Evolutionary conservation across 2,888 invertebrate genomes (phyloP).

Genomic region (Phrixothrix hirtus): DNA sequence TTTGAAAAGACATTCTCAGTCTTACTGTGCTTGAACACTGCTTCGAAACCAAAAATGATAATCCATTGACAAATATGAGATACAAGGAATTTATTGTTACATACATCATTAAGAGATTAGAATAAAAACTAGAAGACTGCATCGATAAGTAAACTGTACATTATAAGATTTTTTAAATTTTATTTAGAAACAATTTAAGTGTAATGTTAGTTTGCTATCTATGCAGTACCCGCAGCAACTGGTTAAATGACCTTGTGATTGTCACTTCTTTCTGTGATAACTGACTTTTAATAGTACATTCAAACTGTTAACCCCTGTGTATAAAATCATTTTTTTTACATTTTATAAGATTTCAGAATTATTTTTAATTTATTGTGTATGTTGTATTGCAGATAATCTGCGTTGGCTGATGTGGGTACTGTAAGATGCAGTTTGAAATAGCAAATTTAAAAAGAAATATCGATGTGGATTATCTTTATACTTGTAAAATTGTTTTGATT

Average conservation of each 20-base stretch:
- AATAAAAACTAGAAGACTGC: conserved; percentile 56
- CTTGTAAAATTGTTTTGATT: conserved; percentile 56
- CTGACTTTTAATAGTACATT: conserved; percentile 14
- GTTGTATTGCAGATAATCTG: conserved; percentile 13
- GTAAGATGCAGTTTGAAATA: conserved; percentile 53
- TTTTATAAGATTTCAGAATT: conserved; percentile 11
- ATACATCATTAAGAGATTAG: conserved; percentile 51
- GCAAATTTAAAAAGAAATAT: conserved; percentile 47
- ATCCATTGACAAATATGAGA: conserved; percentile 57
- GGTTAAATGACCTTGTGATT: conserved; percentile 34
- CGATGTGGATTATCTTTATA: conserved; percentile 56
- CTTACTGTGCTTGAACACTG: conserved; percentile 50
- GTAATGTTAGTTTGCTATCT: conserved; percentile 50
- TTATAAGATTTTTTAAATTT: conserved; percentile 48
- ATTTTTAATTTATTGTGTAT: conserved; percentile 21
- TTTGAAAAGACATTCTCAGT: conserved; percentile 45
- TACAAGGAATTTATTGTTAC: conserved; percentile 59
- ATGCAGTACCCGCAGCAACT: conserved; percentile 53
- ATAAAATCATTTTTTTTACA: conserved; percentile 20
- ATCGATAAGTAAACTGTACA: conserved; percentile 54
- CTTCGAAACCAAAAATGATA: conserved; percentile 52
- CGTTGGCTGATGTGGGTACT: conserved; percentile 53
- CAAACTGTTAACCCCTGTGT: conserved; percentile 17
- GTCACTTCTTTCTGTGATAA: conserved; percentile 43
- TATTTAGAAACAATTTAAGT: conserved; percentile 48